Base-by-base conservation (phyloP, 1,140 invertebrate species). In the Brachionus sp. region DNA sequence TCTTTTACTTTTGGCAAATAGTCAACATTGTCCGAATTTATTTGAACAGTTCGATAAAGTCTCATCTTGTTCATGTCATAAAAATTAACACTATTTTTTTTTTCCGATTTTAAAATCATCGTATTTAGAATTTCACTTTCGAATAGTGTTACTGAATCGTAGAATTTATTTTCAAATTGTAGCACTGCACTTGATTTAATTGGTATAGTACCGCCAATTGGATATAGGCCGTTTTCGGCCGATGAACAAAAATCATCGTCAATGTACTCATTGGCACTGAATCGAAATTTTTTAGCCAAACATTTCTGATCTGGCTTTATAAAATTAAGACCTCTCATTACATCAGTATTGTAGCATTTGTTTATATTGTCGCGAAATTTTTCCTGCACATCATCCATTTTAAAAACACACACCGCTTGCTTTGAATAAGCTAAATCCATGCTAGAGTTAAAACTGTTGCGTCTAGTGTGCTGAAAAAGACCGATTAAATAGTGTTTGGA, bases 211-310 rank as follows among this genome's bases (percentile, higher is more conserved):
- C 77, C 77, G 3, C 77, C 77, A 12, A 80, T 80, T 6, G 77
- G 77, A 25, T 80, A 80, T 7, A 80, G 9, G 5, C 77, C 77
- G 16, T 80, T 80, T 1, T 66, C 62, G 19, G 77, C 33, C 23
- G 77, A 80, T 13, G 77, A 80, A 44, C 77, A 80, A 80, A 80
- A 80, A n/a, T 80, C 39, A 35, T 80, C 77, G 33, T 80, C 39
- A 23, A 80, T 33, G 23, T 44, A 12, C 9, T 73, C 37, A 9
- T 16, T 37, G 12, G 12, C 33, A 9, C 9, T 37, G 46, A 46
- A 50, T 4, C 75, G 16, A 19, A 50, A 13, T 23, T n/a, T 29
- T n/a, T 42, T 64, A 1, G 46, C 9, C 19, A 23, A 23, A 12
- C 77, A 80, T 37, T 57, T 57, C n/a, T 80, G 77, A 25, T 80